A percentile compares a stretch with the other conserved stretches of the same genome.
Evolutionary conservation across 2,888 invertebrate species (phyloP).

Genomic region (Gymnosoma rotundatum): DNA sequence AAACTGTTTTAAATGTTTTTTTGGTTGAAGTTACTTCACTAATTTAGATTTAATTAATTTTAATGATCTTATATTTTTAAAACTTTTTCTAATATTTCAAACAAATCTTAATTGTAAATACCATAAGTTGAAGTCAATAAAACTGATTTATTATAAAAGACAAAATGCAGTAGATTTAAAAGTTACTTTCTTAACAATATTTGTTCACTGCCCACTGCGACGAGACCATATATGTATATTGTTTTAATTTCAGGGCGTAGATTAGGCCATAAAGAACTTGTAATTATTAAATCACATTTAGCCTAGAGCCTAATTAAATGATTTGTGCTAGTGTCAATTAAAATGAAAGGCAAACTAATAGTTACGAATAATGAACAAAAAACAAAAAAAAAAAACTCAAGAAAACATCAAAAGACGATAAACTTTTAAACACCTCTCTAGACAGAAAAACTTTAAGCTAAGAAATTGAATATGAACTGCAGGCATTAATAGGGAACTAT

Average conservation of each 20-base stretch:
- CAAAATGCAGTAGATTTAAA: conserved; percentile 13
- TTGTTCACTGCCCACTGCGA: conserved; percentile 45
- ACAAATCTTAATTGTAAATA: not conserved
- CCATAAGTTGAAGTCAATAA: conserved; percentile 25
- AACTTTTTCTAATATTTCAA: not conserved
- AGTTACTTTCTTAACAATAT: conserved; percentile 40
- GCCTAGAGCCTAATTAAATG: conserved; percentile 48
- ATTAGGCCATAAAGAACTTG: conserved; percentile 53
- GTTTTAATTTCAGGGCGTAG: conserved; percentile 58
- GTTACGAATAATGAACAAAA: not conserved
- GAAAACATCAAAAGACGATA: conserved; percentile 54
- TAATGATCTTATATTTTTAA: not conserved
- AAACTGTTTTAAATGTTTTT: too few relatives aligned
- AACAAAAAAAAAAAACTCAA: not conserved
- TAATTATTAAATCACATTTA: conserved; percentile 66
- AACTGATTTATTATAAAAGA: conserved; percentile 50
- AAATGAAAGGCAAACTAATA: conserved; percentile 17
- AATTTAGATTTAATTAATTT: too few relatives aligned
- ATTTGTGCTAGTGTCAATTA: conserved; percentile 1
- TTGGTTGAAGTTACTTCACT: too few relatives aligned
- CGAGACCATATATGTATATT: conserved; percentile 49
- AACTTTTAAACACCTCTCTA: conserved; percentile 62
- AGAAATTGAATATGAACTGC: not conserved
- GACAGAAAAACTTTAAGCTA: conserved; percentile 40
- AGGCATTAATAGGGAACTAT: conserved; percentile 25